These are phyloP conservation scores for Hypothenemus hampei DNA, from an alignment of 1,140 invertebrate species.

Conservation along the genomic window DNA sequence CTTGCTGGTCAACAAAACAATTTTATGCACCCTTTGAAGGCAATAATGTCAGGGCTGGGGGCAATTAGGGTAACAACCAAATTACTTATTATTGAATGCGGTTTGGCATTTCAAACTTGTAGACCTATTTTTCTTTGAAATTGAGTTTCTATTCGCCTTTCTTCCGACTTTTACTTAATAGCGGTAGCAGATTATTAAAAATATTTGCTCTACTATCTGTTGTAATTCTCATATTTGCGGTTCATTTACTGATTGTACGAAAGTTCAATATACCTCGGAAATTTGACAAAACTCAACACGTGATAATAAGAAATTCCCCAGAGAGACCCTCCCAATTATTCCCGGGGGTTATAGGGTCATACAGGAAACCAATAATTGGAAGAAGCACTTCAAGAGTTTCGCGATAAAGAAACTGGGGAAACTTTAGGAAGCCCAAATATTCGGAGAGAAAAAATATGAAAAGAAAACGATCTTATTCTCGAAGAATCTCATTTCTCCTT, in stretches of 20 bases:
- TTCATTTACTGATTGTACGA: neutral
- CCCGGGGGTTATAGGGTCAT: slow-evolving; percentile 22
- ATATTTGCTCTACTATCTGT: neutral
- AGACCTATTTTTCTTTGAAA: slow-evolving; percentile 6
- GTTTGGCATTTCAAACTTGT: slow-evolving; percentile 18
- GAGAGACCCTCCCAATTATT: slow-evolving; percentile 19
- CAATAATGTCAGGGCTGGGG: slow-evolving; percentile 20
- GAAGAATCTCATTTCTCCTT: slow-evolving; percentile 1
- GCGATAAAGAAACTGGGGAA: slow-evolving; percentile 26
- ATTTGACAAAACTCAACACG: slow-evolving; percentile 11
- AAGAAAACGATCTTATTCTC: no score
- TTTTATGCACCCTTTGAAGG: slow-evolving; percentile 27
- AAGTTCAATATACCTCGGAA: slow-evolving; percentile 18
- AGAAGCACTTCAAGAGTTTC: slow-evolving; percentile 23
- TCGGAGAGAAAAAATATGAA: slow-evolving; percentile 5
- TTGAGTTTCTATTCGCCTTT: no score
- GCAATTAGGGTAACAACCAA: slow-evolving; percentile 27
- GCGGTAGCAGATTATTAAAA: no score
- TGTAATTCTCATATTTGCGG: neutral
- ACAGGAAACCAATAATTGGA: slow-evolving; percentile 30
- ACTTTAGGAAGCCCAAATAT: slow-evolving; percentile 15
- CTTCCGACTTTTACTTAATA: no score
- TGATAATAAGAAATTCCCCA: slow-evolving; percentile 20
- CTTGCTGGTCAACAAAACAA: slow-evolving; percentile 24
- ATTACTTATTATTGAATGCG: slow-evolving; percentile 23